These are phyloP conservation scores for Suillia variegata DNA, from an alignment of 2,888 invertebrate genomes.

Conservation along the genomic window DNA sequence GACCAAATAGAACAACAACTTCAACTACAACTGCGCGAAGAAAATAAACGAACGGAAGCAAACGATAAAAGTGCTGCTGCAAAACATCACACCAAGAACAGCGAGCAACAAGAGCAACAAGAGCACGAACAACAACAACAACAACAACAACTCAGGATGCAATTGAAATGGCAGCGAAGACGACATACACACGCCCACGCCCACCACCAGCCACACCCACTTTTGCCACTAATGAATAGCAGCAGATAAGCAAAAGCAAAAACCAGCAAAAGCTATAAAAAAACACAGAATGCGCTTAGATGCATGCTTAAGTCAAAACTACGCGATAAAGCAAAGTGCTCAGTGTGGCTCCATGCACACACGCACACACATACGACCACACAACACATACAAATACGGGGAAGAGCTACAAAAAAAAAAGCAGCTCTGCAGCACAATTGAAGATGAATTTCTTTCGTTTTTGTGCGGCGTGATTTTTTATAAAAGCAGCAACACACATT, in stretches of 20 bases:
- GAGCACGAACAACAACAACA: no score
- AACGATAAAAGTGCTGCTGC: background rate
- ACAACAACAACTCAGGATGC: background rate
- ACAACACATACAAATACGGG: conserved; percentile 3
- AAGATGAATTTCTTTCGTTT: conserved; percentile 19
- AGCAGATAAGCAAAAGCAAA: conserved; percentile 2
- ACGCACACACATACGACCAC: background rate
- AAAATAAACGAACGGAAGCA: background rate
- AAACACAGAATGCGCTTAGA: background rate
- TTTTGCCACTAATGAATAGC: conserved; percentile 28
- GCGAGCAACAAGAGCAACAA: no score
- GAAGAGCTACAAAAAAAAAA: conserved; percentile 6
- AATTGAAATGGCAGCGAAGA: background rate
- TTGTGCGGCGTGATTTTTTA: background rate
- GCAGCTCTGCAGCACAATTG: conserved; percentile 20
- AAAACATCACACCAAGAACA: background rate
- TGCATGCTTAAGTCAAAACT: conserved; percentile 23
- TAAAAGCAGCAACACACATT: background rate
- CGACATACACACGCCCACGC: background rate
- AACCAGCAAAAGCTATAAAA: background rate
- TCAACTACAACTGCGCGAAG: conserved; percentile 3
- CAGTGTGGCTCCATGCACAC: background rate
- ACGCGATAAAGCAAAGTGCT: conserved; percentile 17
- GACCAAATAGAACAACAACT: background rate
- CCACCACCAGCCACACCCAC: conserved; percentile 18